Base-by-base conservation (phyloP, 2,113 vertebrate species). In the Chloebia gouldiae region DNA sequence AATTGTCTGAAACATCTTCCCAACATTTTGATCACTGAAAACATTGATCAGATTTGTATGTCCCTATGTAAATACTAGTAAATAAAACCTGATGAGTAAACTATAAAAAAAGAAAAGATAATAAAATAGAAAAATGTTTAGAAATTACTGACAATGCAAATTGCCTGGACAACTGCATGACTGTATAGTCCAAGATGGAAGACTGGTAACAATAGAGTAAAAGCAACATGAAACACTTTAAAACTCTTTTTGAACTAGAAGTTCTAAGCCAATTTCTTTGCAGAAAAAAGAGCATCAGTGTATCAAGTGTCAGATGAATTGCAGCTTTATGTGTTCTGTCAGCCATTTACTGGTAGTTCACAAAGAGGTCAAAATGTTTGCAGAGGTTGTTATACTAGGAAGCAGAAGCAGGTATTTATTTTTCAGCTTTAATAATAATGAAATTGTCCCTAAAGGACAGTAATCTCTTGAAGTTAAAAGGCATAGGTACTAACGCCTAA, bases 1-100 rank as follows among this genome's bases (percentile, higher is more conserved):
- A 90, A 77, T 96, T 86, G 92, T 94, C 60, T 92, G 68, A 77
- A 90, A 77, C 18, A 71, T 82, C 50, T 86, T 88, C 39, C 37
- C 35, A 90, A 27, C 11, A 45, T 82, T 95, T 92, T 75, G 68
- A 90, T 93, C 63, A 66, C 35, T 83, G 54, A 69, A 94, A 88
- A 65, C 81, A 78, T 39, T 93, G 44, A 88, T 20, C 60, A 78
- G 63, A 88, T 88, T 90, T 81, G 4, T 45, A 59, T 78, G 40
- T 86, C 56, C n/a, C 56, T 75, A 11, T 86, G 44, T 68, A 90
- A 92, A 70, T 81, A 33, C 59, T 89, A 85, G 59, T 31, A 84
- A 92, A 79, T 81, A 49, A 72, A 83, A 79, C 24, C 15, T 68
- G 49, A 72, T 65, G 21, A 85, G 20, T 80, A 90, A 24, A 63